Percentiles rank a stretch among this genome's conserved stretches.
These are phyloP conservation scores for Cuniculus paca DNA, from an alignment of 2,797 vertebrate species.

Conservation along the genomic window DNA sequence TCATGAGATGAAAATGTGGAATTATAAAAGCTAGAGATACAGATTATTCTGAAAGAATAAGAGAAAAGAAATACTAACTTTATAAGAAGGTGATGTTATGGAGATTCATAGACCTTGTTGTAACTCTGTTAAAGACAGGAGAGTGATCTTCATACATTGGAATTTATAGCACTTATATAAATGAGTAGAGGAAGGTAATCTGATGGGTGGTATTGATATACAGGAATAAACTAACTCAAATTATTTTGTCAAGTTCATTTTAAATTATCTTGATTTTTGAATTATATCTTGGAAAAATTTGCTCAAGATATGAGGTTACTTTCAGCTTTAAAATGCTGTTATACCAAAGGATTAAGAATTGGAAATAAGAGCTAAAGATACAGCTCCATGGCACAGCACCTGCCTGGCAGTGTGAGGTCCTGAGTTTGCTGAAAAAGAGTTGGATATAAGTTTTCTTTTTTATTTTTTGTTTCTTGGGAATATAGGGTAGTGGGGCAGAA, in stretches of 20 bases:
- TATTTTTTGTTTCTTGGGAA: background rate
- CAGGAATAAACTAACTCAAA: background rate
- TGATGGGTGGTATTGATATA: background rate
- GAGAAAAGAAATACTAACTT: background rate
- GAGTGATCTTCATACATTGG: background rate
- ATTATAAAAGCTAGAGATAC: conserved; percentile 24
- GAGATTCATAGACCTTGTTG: background rate
- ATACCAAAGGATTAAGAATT: background rate
- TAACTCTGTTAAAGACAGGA: background rate
- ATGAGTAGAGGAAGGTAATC: background rate
- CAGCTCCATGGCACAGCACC: no score
- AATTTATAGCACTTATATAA: conserved; percentile 11
- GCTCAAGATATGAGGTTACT: background rate
- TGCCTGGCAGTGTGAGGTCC: no score
- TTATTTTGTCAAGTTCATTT: conserved; percentile 49
- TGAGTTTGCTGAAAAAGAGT: background rate
- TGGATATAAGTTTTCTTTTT: background rate
- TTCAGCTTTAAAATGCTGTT: background rate
- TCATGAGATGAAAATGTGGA: background rate
- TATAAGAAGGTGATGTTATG: background rate
- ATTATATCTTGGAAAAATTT: background rate
- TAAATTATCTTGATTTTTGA: conserved; percentile 34
- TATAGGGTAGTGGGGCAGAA: background rate
- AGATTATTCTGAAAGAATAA: background rate
- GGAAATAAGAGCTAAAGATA: no score